phyloP scores from a whole-genome alignment of 2,888 invertebrate species.

The Drosophila infuscata region DNA sequence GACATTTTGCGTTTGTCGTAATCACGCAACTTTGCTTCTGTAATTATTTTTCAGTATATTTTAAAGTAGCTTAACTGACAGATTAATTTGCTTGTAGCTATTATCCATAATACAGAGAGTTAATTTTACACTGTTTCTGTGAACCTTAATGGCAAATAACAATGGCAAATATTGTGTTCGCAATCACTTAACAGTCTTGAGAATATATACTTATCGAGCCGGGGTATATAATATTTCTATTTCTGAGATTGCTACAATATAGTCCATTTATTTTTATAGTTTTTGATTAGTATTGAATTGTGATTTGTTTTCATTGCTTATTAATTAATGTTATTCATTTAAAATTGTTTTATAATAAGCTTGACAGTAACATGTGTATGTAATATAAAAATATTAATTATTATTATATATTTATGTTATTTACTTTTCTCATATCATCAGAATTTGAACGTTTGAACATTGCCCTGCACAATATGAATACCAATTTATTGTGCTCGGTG shows the following conservation, averaged over 20 bases:
- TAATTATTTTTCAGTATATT: slow-evolving; percentile 13
- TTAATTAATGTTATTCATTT: too few relatives aligned
- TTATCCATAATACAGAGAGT: not conserved
- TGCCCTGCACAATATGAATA: not conserved
- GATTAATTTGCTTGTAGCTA: slow-evolving; percentile 2
- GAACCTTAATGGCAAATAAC: not conserved
- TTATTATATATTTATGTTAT: too few relatives aligned
- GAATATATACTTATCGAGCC: not conserved
- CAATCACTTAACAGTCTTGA: not conserved
- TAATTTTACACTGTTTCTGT: too few relatives aligned
- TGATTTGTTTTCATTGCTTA: too few relatives aligned
- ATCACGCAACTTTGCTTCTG: slow-evolving; percentile 1
- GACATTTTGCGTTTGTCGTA: not conserved
- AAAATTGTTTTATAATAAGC: not conserved
- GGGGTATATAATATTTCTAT: not conserved
- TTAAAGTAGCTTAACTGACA: slow-evolving; percentile 1
- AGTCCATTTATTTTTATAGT: not conserved
- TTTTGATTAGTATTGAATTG: not conserved
- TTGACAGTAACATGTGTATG: not conserved
- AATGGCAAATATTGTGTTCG: not conserved
- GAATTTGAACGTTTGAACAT: too few relatives aligned
- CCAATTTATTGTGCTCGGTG: slow-evolving; percentile 1
- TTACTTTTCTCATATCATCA: too few relatives aligned
- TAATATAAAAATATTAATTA: not conserved
- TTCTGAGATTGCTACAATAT: not conserved